Conservation (phyloP, 2,888 invertebrate genomes). For the Melanostoma scalare region DNA sequence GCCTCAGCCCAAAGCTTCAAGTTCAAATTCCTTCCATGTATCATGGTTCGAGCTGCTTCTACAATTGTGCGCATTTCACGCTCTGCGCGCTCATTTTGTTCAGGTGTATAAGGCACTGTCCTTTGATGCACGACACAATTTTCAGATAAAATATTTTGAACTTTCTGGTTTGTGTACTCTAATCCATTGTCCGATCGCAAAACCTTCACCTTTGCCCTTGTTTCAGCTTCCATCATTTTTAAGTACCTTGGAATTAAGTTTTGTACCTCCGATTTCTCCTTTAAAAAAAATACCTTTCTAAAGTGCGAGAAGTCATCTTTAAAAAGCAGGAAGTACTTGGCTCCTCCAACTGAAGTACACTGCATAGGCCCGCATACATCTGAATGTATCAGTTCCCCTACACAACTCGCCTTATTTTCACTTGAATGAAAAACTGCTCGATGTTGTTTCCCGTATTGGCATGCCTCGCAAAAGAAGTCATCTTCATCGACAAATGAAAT, state of each 20-base stretch:
- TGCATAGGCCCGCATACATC: slow-evolving; percentile 3
- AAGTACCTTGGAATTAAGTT: slow-evolving; percentile 48
- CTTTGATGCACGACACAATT: slow-evolving; percentile 74
- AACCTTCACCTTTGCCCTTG: no score
- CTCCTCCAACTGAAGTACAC: neutral
- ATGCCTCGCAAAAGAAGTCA: no score
- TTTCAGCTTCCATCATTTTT: neutral
- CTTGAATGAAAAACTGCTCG: no score
- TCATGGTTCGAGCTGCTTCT: slow-evolving; percentile 76
- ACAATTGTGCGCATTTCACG: slow-evolving; percentile 51
- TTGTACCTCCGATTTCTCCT: slow-evolving; percentile 46
- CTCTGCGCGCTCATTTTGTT: slow-evolving; percentile 79
- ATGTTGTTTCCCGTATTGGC: no score
- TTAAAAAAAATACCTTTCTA: slow-evolving; percentile 1
- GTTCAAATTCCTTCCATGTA: slow-evolving; percentile 71
- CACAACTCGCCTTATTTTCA: no score
- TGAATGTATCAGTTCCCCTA: slow-evolving; percentile 31
- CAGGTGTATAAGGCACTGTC: slow-evolving; percentile 76
- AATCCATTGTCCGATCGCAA: no score
- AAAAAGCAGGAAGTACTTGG: slow-evolving; percentile 5
- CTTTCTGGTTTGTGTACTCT: slow-evolving; percentile 58
- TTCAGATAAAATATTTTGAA: slow-evolving; percentile 70
- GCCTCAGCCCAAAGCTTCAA: slow-evolving; percentile 79
- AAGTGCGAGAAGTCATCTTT: neutral
- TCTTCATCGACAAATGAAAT: no score